phyloP scores from a whole-genome alignment of 1,140 invertebrate genomes.

The Helicoverpa zea region DNA sequence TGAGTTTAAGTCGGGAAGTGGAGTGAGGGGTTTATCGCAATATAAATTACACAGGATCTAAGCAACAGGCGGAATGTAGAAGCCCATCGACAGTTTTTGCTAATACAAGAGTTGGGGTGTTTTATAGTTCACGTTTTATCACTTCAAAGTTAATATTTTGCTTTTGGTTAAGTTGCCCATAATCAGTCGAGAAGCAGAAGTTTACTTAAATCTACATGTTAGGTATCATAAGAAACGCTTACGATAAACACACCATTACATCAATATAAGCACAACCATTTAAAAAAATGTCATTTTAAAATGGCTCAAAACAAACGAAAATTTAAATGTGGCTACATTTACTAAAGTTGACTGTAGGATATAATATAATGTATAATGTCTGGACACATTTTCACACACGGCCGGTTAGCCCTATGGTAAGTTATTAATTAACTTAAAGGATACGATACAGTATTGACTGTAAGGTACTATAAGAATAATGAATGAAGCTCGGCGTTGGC shows the following conservation, averaged over 20 bases:
- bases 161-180: too few species aligned
- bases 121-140: conserved; percentile 63
- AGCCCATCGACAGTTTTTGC: conserved; percentile 73
- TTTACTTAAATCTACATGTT: neutral
- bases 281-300: neutral
- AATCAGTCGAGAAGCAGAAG: too few species aligned
- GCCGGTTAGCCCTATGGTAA: too few species aligned
- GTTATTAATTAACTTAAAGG: too few species aligned
- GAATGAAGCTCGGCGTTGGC: too few species aligned
- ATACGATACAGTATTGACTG: too few species aligned
- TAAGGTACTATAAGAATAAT: too few species aligned
- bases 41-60: conserved; percentile 74
- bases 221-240: neutral
- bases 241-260: neutral
- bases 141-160: neutral
- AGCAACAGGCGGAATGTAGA: conserved; percentile 71
- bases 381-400: too few species aligned
- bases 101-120: conserved; percentile 54
- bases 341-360: neutral
- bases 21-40: conserved; percentile 51
- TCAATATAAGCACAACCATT: neutral
- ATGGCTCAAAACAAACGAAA: neutral
- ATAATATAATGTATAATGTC: too few species aligned
- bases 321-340: neutral
- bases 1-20: conserved; percentile 48